Evolutionary conservation across 2,888 invertebrate genomes (phyloP), one percentile per base, ranked within the genome.

Genomic region (Ornithoptera priamus): DNA sequence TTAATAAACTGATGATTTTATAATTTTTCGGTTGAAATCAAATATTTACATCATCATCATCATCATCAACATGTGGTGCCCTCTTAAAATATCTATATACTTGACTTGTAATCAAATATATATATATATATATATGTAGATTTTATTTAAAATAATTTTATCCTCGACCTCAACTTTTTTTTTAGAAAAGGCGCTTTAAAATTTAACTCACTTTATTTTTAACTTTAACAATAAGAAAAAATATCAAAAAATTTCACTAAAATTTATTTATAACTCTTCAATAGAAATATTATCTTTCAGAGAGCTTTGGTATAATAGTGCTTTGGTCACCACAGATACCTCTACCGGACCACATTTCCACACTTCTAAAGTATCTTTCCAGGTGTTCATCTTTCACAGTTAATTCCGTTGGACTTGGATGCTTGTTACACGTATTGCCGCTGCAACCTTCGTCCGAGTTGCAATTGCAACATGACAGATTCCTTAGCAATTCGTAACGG

Each of bases 291-390:
- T 69, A 42, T 57, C 46, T 57, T 36, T 66, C 57, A 12, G 42
- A 22, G 0, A 50, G 24, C 1, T n/a, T 62, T 62, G 62, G 57
- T 22, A 42, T 22, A 39, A 42, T 6, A 12, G 20, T 7, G 42
- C 57, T 46, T 67, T 70, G 70, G 42, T 70, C 70, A 30, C 76
- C 70, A n/a, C 36, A 64, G 36, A 61, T 80, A 70, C 75, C 76
- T 59, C 76, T 81, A 7, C 78, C 79, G 53, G 80, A 81, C 90
- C 92, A 92, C 77, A 83, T 82, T 73, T 92, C 92, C 18, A 81
- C 82, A 73, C 92, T 92, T 22, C 87, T 82, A 74, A 92, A 92
- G 74, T 87, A 92, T 71, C 80, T 83, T 75, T 92, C 92, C 39
- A 92, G 75, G 69, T 88, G 87, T 73, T 92, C 91, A 70, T 88